Percentiles rank a stretch among this genome's conserved stretches.
Evolutionary conservation across 2,113 vertebrate species (phyloP).

Genomic region (Noctilio leporinus): DNA sequence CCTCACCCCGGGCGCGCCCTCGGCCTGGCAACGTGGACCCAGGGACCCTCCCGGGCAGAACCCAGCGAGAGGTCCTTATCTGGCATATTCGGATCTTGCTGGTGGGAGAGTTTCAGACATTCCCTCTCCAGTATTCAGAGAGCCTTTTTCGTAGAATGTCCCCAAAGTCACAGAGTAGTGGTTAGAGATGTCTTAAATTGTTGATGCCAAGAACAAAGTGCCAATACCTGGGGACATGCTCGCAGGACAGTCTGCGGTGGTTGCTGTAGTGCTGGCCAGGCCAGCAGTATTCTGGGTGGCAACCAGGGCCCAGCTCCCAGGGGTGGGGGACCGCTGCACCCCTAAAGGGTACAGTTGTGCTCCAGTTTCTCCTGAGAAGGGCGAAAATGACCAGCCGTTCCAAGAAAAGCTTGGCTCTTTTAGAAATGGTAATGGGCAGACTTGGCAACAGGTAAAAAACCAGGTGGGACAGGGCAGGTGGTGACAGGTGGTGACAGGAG

Average conservation of each 20-base stretch:
- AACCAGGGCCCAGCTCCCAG: not conserved
- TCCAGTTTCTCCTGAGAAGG: not conserved
- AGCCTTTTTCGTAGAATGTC: not conserved
- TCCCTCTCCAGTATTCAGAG: not conserved
- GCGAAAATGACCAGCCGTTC: conserved; percentile 73
- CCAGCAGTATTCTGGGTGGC: accelerated
- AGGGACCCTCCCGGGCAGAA: accelerated
- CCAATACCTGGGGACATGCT: no score
- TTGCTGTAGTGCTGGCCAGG: not conserved
- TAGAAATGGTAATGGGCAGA: conserved; percentile 68
- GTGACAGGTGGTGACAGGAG: not conserved
- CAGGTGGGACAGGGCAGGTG: not conserved
- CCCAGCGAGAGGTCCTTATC: not conserved
- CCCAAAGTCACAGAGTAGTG: no score
- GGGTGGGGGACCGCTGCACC: not conserved
- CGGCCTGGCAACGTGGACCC: accelerated
- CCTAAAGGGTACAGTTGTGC: not conserved
- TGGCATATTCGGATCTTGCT: not conserved
- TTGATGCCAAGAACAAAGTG: not conserved
- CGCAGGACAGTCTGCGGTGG: not conserved
- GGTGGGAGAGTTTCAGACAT: not conserved
- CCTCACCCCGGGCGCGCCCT: not conserved
- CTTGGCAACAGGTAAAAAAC: conserved; percentile 76
- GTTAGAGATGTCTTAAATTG: not conserved
- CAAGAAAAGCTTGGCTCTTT: conserved; percentile 79